These are phyloP conservation scores for Petrocephalus zakoni DNA, from an alignment of 2,113 vertebrate genomes.

Conservation along the genomic window DNA sequence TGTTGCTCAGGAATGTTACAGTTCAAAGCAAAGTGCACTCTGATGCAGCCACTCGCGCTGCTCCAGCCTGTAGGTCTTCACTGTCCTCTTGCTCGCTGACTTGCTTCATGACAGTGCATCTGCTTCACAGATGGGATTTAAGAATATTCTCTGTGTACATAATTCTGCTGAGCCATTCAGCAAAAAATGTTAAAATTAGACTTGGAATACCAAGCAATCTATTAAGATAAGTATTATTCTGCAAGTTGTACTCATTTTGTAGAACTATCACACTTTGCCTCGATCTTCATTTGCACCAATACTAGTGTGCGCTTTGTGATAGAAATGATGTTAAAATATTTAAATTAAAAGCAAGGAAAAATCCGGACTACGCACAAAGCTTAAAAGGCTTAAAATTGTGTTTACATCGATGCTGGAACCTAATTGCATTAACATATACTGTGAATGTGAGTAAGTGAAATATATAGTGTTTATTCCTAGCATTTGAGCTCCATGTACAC, in stretches of 20 bases:
- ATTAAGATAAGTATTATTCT: background rate
- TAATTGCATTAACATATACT: background rate
- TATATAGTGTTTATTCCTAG: background rate
- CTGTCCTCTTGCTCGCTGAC: background rate
- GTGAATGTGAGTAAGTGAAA: background rate
- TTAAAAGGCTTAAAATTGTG: background rate
- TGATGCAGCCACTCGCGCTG: background rate
- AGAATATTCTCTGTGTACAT: background rate
- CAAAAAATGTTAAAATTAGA: background rate
- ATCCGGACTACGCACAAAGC: background rate
- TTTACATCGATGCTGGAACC: background rate
- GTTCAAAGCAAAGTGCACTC: background rate
- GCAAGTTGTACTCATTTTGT: background rate
- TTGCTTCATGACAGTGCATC: background rate
- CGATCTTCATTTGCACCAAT: background rate
- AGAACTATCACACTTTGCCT: background rate
- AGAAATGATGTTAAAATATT: background rate
- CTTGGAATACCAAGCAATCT: background rate
- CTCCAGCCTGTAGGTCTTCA: background rate
- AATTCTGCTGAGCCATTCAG: background rate
- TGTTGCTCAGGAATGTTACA: background rate
- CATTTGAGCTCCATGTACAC: no score
- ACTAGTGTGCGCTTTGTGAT: background rate
- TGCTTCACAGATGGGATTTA: constrained; percentile 12
- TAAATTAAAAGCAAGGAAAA: background rate